Base-by-base conservation (phyloP, 2,113 vertebrate species). In the Gasterosteus aculeatus region DNA sequence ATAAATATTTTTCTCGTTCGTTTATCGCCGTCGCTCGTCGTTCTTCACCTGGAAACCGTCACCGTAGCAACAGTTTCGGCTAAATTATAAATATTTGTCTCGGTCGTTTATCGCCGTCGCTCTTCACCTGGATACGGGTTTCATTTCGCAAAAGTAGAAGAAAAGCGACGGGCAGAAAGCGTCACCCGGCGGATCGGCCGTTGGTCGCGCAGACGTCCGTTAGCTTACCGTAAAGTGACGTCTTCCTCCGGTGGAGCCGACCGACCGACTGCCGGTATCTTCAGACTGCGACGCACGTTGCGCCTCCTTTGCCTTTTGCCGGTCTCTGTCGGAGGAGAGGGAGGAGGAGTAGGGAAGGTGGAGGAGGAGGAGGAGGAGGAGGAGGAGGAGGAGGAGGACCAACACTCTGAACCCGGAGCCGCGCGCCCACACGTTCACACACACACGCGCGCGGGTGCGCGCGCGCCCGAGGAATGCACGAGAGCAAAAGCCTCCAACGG, bases 251-350 rank as follows among this genome's bases (percentile, higher is more conserved):
- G 68, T 60, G 74, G 26, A 62, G 65, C 31, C 54, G 19, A 41
- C 62, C 62, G 63, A 61, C 60, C 62, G 19, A 54, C 77, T 64
- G 56, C 78, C 26, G 47, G 74, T 38, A 38, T 68, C 80, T 78
- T 78, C 41, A 75, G 77, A 86, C 74, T 90, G 81, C 56, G 86
- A 71, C 75, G 16, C 83, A 65, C 77, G 77, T 57, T 35, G 76
- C 83, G 87, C 85, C 88, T 89, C 88, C 90, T 89, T 73, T 82
- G 86, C 81, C 71, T 89, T 90, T 90, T 86, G 88, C 87, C 85
- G 49, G 78, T 85, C 87, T 87, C 74, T 60, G 70, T 72, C 79
- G 18, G 65, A 70, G 82, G 59, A 62, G 47, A 26, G 83, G 72
- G 78, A 77, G 61, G 77, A 16, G 67, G 15, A 5, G 39, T 16